Percentiles rank a stretch among this genome's conserved stretches.
phyloP scores from a whole-genome alignment of 35 echinoderm and acorn worm species.

The Holothuria glaberrima region DNA sequence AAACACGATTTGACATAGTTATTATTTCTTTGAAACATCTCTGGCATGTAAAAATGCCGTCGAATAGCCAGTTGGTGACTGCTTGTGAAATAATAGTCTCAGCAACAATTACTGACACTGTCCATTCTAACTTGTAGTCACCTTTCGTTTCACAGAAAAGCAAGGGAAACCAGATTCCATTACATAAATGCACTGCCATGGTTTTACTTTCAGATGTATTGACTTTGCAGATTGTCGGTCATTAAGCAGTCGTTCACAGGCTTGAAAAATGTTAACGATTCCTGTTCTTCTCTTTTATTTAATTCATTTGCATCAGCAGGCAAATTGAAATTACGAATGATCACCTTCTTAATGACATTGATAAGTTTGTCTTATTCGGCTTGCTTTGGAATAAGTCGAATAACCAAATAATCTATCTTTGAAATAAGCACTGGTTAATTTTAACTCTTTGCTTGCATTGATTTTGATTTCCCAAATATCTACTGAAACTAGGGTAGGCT shows the following conservation, averaged over 20 bases:
- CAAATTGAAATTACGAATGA: conserved; percentile 65
- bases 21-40: conserved; percentile 53
- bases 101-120: not conserved
- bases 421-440: not conserved
- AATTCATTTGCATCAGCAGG: conserved; percentile 56
- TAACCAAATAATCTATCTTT: conserved; percentile 38
- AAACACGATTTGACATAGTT: conserved; percentile 60
- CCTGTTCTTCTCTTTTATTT: conserved; percentile 17
- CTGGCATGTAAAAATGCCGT: conserved; percentile 3
- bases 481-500: no score
- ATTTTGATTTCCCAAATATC: no score
- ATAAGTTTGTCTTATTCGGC: conserved; percentile 52
- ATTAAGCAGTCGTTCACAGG: conserved; percentile 55
- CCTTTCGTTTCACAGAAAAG: conserved; percentile 18
- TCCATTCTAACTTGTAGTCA: conserved; percentile 35
- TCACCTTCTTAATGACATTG: conserved; percentile 37
- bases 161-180: conserved; percentile 57
- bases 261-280: conserved; percentile 58
- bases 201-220: conserved; percentile 18
- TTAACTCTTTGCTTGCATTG: no score
- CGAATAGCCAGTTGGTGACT: conserved; percentile 59
- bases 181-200: conserved; percentile 65
- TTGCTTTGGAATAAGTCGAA: conserved; percentile 58
- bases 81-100: conserved; percentile 49
- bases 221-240: conserved; percentile 56